Percentiles rank a stretch among this genome's conserved stretches.
Evolutionary conservation across 2,113 vertebrate genomes (phyloP).

Genomic region (Eublepharis macularius): DNA sequence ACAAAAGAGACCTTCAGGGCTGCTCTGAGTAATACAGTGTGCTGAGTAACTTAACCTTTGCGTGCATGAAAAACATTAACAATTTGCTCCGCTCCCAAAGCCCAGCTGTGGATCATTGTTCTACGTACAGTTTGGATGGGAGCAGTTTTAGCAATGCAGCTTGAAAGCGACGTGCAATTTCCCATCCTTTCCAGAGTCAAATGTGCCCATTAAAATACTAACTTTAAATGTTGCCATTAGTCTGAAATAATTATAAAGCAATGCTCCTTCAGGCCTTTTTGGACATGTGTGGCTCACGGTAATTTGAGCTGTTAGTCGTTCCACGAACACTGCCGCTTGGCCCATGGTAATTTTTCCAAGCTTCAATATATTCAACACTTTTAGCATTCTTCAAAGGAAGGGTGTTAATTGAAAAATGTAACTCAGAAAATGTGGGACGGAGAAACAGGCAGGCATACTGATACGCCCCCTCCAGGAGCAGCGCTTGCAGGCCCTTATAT

Average conservation of each 20-base stretch:
- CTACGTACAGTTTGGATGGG: slow-evolving; percentile 20
- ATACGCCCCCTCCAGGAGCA: fast-evolving
- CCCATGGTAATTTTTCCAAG: slow-evolving; percentile 31
- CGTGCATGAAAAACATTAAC: slow-evolving; percentile 41
- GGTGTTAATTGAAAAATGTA: slow-evolving; percentile 45
- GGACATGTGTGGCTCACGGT: slow-evolving; percentile 17
- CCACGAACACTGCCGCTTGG: slow-evolving; percentile 22
- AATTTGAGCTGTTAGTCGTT: slow-evolving; percentile 52
- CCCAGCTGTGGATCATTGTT: slow-evolving; percentile 39
- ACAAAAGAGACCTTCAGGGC: slow-evolving; percentile 52
- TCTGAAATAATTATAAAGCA: slow-evolving; percentile 68
- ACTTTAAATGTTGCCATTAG: slow-evolving; percentile 62
- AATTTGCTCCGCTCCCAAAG: slow-evolving; percentile 40
- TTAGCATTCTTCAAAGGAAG: slow-evolving; percentile 49
- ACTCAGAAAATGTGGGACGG: not conserved
- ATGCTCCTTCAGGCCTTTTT: slow-evolving; percentile 15
- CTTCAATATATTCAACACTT: slow-evolving; percentile 20
- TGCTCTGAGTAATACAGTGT: slow-evolving; percentile 24
- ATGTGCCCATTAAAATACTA: slow-evolving; percentile 63
- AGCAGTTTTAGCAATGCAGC: slow-evolving; percentile 44
- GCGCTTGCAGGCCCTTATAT: not conserved
- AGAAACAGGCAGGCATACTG: not conserved
- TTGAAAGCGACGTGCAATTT: slow-evolving; percentile 57
- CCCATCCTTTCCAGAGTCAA: slow-evolving; percentile 53
- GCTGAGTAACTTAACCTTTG: slow-evolving; percentile 41